Evolutionary conservation across 2,888 invertebrate species (phyloP), one percentile per base, ranked within the genome.

Genomic region (Gymnoscelis rufifasciata): DNA sequence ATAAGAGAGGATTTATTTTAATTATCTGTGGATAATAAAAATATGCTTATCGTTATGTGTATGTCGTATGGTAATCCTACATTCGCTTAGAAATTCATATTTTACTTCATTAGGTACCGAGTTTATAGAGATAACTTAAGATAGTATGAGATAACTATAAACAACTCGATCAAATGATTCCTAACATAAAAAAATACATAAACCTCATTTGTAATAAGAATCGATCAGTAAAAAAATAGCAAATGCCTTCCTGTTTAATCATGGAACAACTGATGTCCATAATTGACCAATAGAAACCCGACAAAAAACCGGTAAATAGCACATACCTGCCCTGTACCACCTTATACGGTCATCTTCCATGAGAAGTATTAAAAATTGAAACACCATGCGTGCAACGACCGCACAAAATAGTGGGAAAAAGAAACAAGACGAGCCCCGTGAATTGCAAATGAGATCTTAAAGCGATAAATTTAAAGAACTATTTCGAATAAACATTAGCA

Each of bases 301-400:
- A 67, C 60, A 71, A 75, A 75, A 78, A 73, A 74, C 62, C 59
- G 66, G 69, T 69, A 60, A 62, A 73, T 67, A 68, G 65, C 54
- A 52, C 57, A n/a, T n/a, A 19, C 62, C 51, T 61, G 62, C 70
- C 68, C 71, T 70, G 68, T 69, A 62, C 63, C 69, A 68, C 83
- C 83, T 77, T 83, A 83, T 75, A 80, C 70, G 78, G 78, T 71
- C 67, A 62, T 69, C 71, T 77, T 69, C 68, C 66, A 77, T 70
- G 73, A 80, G 78, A 80, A 79, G 70, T 77, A 78, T 83, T 79
- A 81, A 83, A 83, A 83, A 80, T 82, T 80, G 69, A 76, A 80
- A 79, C 75, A 73, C 72, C 64, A 78, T 64, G 73, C 78, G 81
- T 78, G 71, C 81, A 78, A 65, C 74, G 79, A 81, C 81, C 78